A percentile compares a stretch with the other conserved stretches of the same genome.
Conservation (phyloP, 2,797 vertebrate genomes). For the Champsocephalus gunnari region DNA sequence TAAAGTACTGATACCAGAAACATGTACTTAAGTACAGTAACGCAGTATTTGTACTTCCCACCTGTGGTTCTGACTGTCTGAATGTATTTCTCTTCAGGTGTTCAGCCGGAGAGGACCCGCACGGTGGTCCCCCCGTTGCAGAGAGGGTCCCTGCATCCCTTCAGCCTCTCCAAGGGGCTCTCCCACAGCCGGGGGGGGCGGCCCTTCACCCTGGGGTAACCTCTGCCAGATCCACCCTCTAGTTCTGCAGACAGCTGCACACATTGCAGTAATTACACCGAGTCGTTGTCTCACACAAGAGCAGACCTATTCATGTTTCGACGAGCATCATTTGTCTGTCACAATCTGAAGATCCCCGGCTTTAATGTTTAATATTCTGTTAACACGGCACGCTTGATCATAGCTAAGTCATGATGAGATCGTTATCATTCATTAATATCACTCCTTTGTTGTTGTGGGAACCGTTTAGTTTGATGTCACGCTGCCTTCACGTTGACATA, state of each 20-base stretch:
- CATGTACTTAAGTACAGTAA: no score
- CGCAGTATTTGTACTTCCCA: no score
- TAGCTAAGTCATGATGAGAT: background rate
- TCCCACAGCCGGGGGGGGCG: slow-evolving; percentile 41
- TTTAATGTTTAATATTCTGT: slow-evolving; percentile 13
- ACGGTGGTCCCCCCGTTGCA: slow-evolving; percentile 71
- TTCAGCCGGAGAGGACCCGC: slow-evolving; percentile 61
- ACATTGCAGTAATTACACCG: slow-evolving; percentile 42
- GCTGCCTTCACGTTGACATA: background rate
- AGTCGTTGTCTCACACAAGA: slow-evolving; percentile 22
- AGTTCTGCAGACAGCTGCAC: slow-evolving; percentile 42
- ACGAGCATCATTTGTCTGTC: slow-evolving; percentile 27
- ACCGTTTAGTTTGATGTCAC: slow-evolving; percentile 1
- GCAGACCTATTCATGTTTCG: slow-evolving; percentile 37
- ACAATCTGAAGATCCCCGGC: slow-evolving; percentile 17
- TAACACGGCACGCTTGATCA: background rate
- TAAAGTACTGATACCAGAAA: no score
- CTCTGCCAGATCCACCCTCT: slow-evolving; percentile 24
- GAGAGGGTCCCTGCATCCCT: slow-evolving; percentile 67
- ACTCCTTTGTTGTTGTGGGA: slow-evolving; percentile 16
- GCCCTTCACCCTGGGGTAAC: slow-evolving; percentile 80
- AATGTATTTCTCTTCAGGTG: slow-evolving; percentile 45
- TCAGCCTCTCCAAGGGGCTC: slow-evolving; percentile 68
- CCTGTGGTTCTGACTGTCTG: background rate
- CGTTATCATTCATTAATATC: background rate